Evolutionary conservation across 2,888 invertebrate genomes (phyloP).

Genomic region (Latheticus oryzae): DNA sequence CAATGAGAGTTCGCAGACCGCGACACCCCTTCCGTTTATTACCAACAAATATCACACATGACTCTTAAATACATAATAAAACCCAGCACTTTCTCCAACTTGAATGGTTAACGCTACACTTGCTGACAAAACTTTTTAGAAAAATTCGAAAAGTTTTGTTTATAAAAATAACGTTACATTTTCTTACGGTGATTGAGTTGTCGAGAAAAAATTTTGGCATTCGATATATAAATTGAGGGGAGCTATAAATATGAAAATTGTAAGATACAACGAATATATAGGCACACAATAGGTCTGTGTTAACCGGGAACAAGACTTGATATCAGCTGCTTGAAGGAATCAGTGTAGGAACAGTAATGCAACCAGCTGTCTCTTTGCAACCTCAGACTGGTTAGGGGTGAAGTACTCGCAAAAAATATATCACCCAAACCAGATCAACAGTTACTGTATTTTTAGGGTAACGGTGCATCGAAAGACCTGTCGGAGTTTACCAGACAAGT

Average conservation of each 20-base stretch:
- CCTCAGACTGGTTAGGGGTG: slow-evolving; percentile 45
- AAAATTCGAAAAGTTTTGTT: slow-evolving; percentile 1
- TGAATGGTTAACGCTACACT: neutral
- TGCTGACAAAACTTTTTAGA: neutral
- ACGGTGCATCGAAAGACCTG: slow-evolving; percentile 34
- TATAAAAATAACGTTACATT: slow-evolving; percentile 1
- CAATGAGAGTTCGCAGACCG: slow-evolving; percentile 49
- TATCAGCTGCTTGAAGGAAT: slow-evolving; percentile 43
- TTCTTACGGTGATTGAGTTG: slow-evolving; percentile 10
- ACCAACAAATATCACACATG: slow-evolving; percentile 43
- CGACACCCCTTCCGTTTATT: slow-evolving; percentile 49
- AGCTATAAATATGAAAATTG: slow-evolving; percentile 30
- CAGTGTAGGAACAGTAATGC: slow-evolving; percentile 39
- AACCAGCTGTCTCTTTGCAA: slow-evolving; percentile 42
- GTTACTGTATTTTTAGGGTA: slow-evolving; percentile 17
- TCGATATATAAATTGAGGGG: slow-evolving; percentile 19
- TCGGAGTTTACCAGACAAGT: slow-evolving; percentile 9
- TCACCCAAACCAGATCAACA: slow-evolving; percentile 38
- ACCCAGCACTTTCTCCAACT: slow-evolving; percentile 20
- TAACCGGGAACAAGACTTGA: slow-evolving; percentile 41
- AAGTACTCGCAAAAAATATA: slow-evolving; percentile 42
- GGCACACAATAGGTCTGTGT: slow-evolving; percentile 39
- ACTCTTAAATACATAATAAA: slow-evolving; percentile 40
- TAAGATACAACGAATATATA: slow-evolving; percentile 41
- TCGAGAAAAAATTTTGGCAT: slow-evolving; percentile 16